phyloP scores from a whole-genome alignment of 2,113 vertebrate species.

The Semicossyphus pulcher region DNA sequence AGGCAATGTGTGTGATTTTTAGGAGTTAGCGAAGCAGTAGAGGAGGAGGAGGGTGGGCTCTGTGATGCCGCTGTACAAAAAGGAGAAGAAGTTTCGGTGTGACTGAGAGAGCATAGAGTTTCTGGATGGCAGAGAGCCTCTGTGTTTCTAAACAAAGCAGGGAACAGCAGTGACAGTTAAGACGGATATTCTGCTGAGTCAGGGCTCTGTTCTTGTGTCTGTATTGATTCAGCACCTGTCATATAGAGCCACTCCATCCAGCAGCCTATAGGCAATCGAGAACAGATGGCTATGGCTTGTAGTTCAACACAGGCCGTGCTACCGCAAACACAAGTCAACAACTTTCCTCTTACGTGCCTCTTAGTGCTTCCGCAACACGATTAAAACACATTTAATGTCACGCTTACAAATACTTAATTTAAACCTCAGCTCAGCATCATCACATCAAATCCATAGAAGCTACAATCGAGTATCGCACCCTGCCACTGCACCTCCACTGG shows the following conservation, averaged over 20 bases:
- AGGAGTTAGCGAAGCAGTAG: background rate
- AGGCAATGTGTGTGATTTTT: too few relatives aligned
- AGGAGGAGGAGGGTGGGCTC: background rate
- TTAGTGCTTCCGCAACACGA: too few relatives aligned
- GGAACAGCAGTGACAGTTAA: slow-evolving; percentile 21
- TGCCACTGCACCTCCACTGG: background rate
- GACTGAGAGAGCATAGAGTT: background rate
- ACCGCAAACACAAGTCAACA: background rate
- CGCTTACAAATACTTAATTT: background rate
- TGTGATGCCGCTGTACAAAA: background rate
- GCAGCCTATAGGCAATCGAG: slow-evolving; percentile 2
- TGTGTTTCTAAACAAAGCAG: slow-evolving; percentile 21
- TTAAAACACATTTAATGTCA: background rate
- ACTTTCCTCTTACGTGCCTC: too few relatives aligned
- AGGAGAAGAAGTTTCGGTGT: background rate
- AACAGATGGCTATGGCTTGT: slow-evolving; percentile 11
- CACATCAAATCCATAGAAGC: background rate
- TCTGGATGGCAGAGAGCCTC: background rate
- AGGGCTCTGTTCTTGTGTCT: slow-evolving; percentile 29
- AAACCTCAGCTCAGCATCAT: background rate
- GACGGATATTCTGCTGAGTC: slow-evolving; percentile 46
- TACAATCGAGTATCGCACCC: background rate
- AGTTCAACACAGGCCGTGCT: background rate
- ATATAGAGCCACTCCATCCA: slow-evolving; percentile 8
- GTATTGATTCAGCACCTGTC: slow-evolving; percentile 29